Conservation (phyloP, 1,140 invertebrate species). For the Episyrphus balteatus region DNA sequence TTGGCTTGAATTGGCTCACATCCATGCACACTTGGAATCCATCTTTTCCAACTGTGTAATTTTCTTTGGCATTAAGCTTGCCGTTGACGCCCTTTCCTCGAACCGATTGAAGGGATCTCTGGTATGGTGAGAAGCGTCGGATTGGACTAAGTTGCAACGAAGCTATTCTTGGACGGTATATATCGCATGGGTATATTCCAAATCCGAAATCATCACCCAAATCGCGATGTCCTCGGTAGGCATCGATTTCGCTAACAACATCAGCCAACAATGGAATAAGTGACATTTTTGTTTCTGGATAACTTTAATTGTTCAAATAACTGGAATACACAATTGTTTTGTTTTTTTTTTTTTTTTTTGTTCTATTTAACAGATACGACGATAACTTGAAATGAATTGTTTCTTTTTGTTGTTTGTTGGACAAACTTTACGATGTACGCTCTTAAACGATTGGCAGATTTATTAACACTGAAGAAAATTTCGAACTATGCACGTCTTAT, state of each 20-base stretch:
- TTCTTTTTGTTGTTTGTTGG: too few species aligned
- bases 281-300: too few species aligned
- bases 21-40: constrained; percentile 61
- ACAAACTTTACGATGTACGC: too few species aligned
- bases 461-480: too few species aligned
- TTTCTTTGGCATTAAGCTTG: not conserved
- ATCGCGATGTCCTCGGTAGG: constrained; percentile 15
- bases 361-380: too few species aligned
- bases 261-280: constrained; percentile 22
- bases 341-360: too few species aligned
- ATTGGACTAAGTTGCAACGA: not conserved
- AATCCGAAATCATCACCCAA: constrained; percentile 32
- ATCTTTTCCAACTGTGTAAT: constrained; percentile 39
- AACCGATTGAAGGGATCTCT: not conserved
- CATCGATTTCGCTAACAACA: constrained; percentile 27
- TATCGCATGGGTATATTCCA: constrained; percentile 26
- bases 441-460: too few species aligned
- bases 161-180: constrained; percentile 23
- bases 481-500: too few species aligned
- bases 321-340: too few species aligned
- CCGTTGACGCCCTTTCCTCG: not conserved
- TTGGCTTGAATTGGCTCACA: constrained; percentile 73
- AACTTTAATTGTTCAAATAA: too few species aligned
- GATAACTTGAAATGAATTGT: too few species aligned
- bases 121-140: constrained; percentile 13